Base-by-base conservation (phyloP, 1,140 invertebrate genomes). In the Ooceraea biroi region DNA sequence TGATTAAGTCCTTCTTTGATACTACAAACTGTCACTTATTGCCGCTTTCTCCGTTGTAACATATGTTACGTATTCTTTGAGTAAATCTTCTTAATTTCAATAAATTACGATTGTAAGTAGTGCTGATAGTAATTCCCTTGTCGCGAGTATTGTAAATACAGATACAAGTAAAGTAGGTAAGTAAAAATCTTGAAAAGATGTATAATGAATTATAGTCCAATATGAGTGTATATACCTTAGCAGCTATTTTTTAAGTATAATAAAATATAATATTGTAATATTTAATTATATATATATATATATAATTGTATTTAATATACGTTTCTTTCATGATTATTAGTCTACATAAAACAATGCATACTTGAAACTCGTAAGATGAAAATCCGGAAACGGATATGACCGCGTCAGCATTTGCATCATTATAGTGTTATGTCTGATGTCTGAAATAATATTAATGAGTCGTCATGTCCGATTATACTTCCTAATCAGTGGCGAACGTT, bases 401-500 rank as follows among this genome's bases (percentile, higher is more conserved):
- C 12, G 41, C 5, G 7, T 55, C 8, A 12, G 5, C n/a, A 63
- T 41, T 36, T 63, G 17, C 5, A 48, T 66, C 14, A 44, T 10
- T 10, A 50, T 14, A 41, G 65, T 50, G 22, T 65, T 76, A 27
- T 22, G 46, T 66, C 27, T 41, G 36, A 36, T 36, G 7, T 7
- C 14, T 27, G 19, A 66, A 77, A 66, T 46, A 19, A 65, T 77
- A 66, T 77, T 65, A 66, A 77, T 50, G 46, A 25, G 10, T 25
- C 52, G 19, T 8, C n/a, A 14, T 22, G 46, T 27, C 52, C 14
- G 11, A 77, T 66, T 66, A 52, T 66, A 77, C 46, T 71, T 60
- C 22, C 66, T 58, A 66, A 86, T 86, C 71, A 58, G 11, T 30
- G 3, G 27, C 12, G 77, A 48, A 82, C 63, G 17, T 50, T 66